A percentile compares a stretch with the other conserved stretches of the same genome.
Conservation (phyloP, 2,113 vertebrate species). For the Lanius collurio region DNA sequence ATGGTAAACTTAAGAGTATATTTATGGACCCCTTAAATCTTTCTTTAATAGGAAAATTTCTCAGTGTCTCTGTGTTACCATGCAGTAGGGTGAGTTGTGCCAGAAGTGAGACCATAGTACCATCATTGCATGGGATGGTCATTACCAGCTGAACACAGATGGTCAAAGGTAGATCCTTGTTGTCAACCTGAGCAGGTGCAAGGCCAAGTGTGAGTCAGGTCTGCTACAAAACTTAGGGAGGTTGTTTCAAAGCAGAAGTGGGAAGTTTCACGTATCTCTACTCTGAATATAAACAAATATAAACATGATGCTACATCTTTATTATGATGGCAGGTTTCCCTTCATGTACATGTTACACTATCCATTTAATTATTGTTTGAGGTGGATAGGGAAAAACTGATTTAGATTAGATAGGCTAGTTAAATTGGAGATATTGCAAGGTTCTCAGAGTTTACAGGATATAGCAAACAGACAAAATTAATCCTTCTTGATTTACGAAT, state of each 20-base stretch:
- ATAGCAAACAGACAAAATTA: background rate
- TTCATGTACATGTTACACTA: fast-evolving
- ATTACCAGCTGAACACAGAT: background rate
- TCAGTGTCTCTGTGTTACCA: background rate
- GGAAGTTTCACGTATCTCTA: background rate
- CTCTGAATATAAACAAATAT: background rate
- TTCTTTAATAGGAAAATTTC: background rate
- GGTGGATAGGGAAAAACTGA: background rate
- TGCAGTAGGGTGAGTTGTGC: background rate
- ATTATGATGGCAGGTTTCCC: background rate
- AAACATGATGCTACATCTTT: background rate
- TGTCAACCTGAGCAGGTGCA: background rate
- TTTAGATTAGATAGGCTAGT: background rate
- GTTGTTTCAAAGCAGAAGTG: background rate
- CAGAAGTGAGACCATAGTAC: background rate
- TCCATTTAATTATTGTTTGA: background rate
- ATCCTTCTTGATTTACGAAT: background rate
- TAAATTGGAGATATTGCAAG: background rate
- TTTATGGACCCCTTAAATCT: background rate
- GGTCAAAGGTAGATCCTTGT: no score
- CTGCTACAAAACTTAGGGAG: background rate
- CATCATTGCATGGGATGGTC: no score
- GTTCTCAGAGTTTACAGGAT: background rate
- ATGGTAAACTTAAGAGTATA: background rate
- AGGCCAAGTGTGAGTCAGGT: background rate